Conservation (phyloP, 2,888 invertebrate species). For the Timema podura region DNA sequence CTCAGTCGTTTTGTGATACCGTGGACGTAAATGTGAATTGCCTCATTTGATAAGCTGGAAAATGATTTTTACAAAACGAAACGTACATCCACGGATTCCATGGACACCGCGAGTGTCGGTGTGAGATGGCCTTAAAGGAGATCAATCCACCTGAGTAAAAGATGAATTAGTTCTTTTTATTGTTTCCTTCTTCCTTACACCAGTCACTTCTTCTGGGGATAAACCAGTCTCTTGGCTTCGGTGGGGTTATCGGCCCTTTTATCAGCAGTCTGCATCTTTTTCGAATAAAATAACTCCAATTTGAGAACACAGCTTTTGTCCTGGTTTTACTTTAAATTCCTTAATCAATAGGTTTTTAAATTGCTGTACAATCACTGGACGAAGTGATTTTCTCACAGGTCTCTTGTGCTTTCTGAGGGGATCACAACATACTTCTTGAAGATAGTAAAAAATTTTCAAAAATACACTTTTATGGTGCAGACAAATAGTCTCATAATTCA, state of each 20-base stretch:
- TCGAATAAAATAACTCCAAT: neutral
- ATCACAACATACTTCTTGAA: slow-evolving; percentile 15
- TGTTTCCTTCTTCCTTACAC: slow-evolving; percentile 8
- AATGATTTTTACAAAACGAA: no score
- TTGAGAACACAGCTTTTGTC: neutral
- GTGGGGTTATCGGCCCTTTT: neutral
- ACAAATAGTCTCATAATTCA: neutral
- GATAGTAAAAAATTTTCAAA: slow-evolving; percentile 5
- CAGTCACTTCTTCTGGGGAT: neutral
- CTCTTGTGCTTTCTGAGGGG: neutral
- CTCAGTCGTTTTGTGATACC: no score
- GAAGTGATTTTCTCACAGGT: slow-evolving; percentile 6
- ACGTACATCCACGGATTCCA: no score
- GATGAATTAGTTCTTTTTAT: neutral
- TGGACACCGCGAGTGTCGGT: no score
- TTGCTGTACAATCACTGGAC: neutral
- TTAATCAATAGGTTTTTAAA: neutral
- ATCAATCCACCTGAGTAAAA: neutral
- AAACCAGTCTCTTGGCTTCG: neutral
- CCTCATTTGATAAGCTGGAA: no score
- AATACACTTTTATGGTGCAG: neutral
- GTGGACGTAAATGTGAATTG: no score
- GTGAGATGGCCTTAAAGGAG: no score
- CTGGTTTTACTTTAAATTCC: slow-evolving; percentile 15
- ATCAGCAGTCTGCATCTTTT: neutral